Evolutionary conservation across 2,113 vertebrate genomes (phyloP), one percentile per base, ranked within the genome.

Genomic region (Psilopsiagon aurifrons): DNA sequence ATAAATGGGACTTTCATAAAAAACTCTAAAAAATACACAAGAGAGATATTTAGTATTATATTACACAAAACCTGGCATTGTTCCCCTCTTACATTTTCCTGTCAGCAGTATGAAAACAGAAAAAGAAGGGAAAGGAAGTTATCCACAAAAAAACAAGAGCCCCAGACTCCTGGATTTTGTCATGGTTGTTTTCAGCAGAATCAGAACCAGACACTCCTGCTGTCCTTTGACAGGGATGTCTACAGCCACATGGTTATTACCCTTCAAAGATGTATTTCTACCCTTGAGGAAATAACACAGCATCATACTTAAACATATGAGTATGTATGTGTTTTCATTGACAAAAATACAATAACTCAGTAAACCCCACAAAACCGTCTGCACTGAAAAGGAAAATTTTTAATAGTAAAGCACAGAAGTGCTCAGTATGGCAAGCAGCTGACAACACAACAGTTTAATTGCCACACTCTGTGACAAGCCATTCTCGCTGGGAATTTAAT

Each of bases 61-160:
- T 92, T 96, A 66, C 67, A 89, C 46, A 44, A 44, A 46, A 95
- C 77, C 24, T 82, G 87, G 71, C 68, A 80, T 66, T 68, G 41
- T 68, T 94, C 59, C 59, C 73, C 46, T 52, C 33, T 31, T 51
- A 68, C 1, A 7, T 92, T 80, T 68, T 89, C 86, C 82, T 77
- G 74, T 85, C 66, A 92, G 70, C 39, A 85, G 37, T 10, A 86
- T 25, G 49, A 85, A 80, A 90, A 86, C 15, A 88, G 41, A 90
- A 77, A 37, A 83, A 35, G 59, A 96, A 85, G 20, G 17, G n/a
- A 95, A 92, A 80, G 41, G 37, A 90, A 95, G 41, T 73, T 82
- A 81, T 51, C 39, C 57, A 73, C 57, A 78, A 68, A 78, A 92
- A 71, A 66, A 55, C 19, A 92, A 88, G 8, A 54, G 52, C 11